Base-by-base conservation (phyloP, 2,797 vertebrate species). In the Tenualosa ilisha region DNA sequence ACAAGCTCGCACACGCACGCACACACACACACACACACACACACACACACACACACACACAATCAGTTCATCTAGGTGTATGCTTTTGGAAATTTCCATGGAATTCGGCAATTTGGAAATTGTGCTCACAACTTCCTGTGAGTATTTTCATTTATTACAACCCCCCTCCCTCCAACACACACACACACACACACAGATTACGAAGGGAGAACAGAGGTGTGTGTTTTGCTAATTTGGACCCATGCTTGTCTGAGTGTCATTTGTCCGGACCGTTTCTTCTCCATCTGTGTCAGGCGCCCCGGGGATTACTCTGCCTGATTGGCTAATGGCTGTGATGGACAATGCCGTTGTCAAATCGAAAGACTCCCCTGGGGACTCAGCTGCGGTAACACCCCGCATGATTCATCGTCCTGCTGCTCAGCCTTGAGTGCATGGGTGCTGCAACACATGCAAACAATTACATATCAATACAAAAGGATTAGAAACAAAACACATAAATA, bases 271-370 rank as follows among this genome's bases (percentile, higher is more conserved):
- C 81, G 85, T 87, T 86, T 85, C 63, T 85, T 83, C 82, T 88
- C 91, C 91, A 92, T 92, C 92, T 94, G 91, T 89, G 86, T 61
- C 82, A 17, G 53, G 53, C 85, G 85, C 89, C 86, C 88, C 81
- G 37, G 37, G 86, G 87, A 86, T 88, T 50, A 87, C 84, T 59
- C 17, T 87, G 89, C 84, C 72, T 91, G 86, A 90, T 90, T 89
- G 90, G 87, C 88, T 90, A 84, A 86, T 91, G 87, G 84, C 12
- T 53, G 87, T 89, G 90, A 91, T 87, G 87, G 89, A 90, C 90
- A 89, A 84, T 85, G 83, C 84, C 85, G 82, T 84, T 56, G 20
- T 84, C 6, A 79, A 89, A 84, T 86, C 88, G 87, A 87, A 88
- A 87, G 82, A n/a, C 24, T 11, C 61, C 81, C 2, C 84, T 49